Base-by-base conservation (phyloP, 2,888 invertebrate genomes). In the Erynnis tages region DNA sequence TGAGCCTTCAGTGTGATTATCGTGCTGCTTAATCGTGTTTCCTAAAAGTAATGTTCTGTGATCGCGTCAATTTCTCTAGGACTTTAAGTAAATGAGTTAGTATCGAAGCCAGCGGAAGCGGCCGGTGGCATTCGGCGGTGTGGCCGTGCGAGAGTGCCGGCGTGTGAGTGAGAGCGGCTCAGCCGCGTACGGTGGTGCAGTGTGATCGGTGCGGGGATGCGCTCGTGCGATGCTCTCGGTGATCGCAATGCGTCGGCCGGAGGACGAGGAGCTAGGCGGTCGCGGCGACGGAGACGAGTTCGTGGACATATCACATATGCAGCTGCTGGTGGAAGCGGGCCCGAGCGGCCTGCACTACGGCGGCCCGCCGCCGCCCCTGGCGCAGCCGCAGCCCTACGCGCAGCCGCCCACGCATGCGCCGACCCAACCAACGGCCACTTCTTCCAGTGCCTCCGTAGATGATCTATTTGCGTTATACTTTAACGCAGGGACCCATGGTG, bases 251-350 rank as follows among this genome's bases (percentile, higher is more conserved):
- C 93, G 94, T 88, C 93, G 93, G 85, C 93, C 93, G 92, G 93
- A 91, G 91, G 93, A 92, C 88, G 91, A 91, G 87, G 88, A 88
- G 79, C 76, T 87, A 73, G 87, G 82, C 73, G 80, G 82, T 61
- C 84, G 85, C 75, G 85, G 76, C 81, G 85, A 82, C 70, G 81
- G 81, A 79, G 93, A 94, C 85, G 95, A 95, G 86, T 95, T 94
- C 85, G 95, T 95, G 78, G 95, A 95, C 84, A 95, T 95, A 69
- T 91, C 95, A 53, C 95, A 95, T 78, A 95, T 95, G 78, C 94
- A 94, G 71, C 92, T 94, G 77, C 83, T 94, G 66, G 90, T 94
- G 65, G 90, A 94, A 77, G 85, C 87, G 72, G 87, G 86, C 77
- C 91, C 74, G 76, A 91, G 76, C 80, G 90, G 76, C 66, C 81